Conservation (phyloP, 2,113 vertebrate species). For the Varanus komodoensis region DNA sequence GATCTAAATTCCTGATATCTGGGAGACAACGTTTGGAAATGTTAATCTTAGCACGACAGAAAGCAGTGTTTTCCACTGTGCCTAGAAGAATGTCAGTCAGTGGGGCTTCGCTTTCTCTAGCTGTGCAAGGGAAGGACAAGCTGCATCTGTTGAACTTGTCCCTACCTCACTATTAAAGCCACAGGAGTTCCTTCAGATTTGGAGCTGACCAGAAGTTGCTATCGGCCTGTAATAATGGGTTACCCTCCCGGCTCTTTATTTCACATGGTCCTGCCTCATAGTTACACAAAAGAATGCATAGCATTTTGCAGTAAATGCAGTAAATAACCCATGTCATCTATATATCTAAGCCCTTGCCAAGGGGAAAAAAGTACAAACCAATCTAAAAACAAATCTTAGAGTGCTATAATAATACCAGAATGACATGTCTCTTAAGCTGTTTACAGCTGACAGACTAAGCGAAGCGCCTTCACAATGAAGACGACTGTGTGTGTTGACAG, state of each 20-base stretch:
- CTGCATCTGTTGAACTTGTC: conserved; percentile 14
- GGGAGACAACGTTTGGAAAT: not conserved
- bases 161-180: conserved; percentile 24
- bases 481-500: conserved; percentile 67
- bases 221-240: conserved; percentile 45
- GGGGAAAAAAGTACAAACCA: conserved; percentile 52
- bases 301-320: conserved; percentile 70
- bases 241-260: conserved; percentile 52
- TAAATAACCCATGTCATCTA: conserved; percentile 73
- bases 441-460: conserved; percentile 75
- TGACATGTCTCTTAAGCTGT: conserved; percentile 77
- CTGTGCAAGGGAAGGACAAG: not conserved
- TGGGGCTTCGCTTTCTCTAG: not conserved
- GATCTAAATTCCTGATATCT: conserved; percentile 9
- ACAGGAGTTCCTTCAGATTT: conserved; percentile 26
- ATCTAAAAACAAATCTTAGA: conserved; percentile 75
- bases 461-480: conserved; percentile 71
- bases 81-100: not conserved
- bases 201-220: conserved; percentile 37
- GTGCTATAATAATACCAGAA: conserved; percentile 71
- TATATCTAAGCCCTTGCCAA: conserved; percentile 65
- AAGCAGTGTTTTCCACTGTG: not conserved
- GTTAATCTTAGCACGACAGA: not conserved
- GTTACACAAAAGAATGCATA: conserved; percentile 61
- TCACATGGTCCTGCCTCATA: conserved; percentile 57